phyloP scores from a whole-genome alignment of 53 echinoderm and acorn worm genomes.

The Hippasteria phrygiana region DNA sequence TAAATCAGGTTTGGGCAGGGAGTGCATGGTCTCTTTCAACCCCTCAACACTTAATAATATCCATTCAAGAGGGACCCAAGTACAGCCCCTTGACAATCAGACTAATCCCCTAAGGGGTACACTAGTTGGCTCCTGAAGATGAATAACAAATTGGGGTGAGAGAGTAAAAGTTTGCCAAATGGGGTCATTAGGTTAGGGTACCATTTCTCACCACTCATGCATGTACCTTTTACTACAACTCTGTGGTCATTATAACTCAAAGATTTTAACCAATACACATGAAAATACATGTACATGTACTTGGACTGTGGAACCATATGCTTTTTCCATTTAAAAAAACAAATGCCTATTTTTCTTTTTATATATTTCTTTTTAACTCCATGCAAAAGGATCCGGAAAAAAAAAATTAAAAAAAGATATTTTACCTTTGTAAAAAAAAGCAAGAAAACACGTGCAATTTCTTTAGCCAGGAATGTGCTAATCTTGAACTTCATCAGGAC shows the following conservation, averaged over 20 bases:
- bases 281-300: no score
- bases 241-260: not conserved
- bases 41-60: constrained; percentile 16
- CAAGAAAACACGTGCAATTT: no score
- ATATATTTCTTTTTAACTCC: no score
- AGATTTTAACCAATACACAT: no score
- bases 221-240: not conserved
- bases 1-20: not conserved
- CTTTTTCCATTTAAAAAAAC: no score
- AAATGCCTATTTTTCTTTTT: no score
- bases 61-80: not conserved
- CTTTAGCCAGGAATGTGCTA: no score
- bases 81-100: constrained; percentile 13
- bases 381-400: no score
- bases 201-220: not conserved
- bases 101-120: constrained; percentile 8
- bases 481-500: no score
- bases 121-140: not conserved
- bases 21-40: not conserved
- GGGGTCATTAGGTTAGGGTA: not conserved
- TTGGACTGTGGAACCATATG: no score
- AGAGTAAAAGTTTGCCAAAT: not conserved
- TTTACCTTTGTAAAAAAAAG: no score
- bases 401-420: no score
- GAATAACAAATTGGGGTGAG: constrained; percentile 16